phyloP scores from a whole-genome alignment of 2,888 invertebrate genomes.

The Dicyrtoma fusca region DNA sequence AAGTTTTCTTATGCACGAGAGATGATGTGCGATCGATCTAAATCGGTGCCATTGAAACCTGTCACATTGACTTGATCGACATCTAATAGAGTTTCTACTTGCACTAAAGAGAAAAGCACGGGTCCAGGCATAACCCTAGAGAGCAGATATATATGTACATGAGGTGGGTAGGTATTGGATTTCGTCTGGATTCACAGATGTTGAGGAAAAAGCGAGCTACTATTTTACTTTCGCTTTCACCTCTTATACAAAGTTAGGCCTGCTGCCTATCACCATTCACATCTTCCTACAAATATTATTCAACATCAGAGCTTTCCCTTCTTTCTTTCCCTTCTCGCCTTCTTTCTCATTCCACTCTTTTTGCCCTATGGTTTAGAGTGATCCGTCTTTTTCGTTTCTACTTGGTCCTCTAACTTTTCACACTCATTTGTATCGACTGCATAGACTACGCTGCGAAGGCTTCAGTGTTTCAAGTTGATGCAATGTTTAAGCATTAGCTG shows the following conservation, averaged over 20 bases:
- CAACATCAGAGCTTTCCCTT: constrained; percentile 23
- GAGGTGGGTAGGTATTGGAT: neutral
- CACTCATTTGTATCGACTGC: neutral
- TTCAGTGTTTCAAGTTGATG: no score
- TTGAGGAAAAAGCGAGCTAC: neutral
- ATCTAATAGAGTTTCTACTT: constrained; percentile 30
- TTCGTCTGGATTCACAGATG: neutral
- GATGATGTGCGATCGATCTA: constrained; percentile 23
- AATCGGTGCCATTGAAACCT: constrained; percentile 33
- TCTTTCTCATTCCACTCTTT: constrained; percentile 3
- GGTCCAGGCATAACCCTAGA: no score
- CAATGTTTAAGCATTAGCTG: no score
- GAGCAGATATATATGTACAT: neutral
- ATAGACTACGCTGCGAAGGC: no score
- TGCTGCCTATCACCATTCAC: constrained; percentile 21
- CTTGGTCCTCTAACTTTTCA: constrained; percentile 18
- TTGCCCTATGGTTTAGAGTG: constrained; percentile 10
- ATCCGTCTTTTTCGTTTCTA: constrained; percentile 16
- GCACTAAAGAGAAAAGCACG: neutral
- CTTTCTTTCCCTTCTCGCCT: constrained; percentile 20
- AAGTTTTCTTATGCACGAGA: neutral
- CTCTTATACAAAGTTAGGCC: neutral
- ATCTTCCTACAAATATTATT: constrained; percentile 22
- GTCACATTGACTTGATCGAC: constrained; percentile 39
- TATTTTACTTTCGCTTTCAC: neutral